These are phyloP conservation scores for Scaptomyza cyrtandrae DNA, from an alignment of 2,888 invertebrate genomes.

Conservation along the genomic window DNA sequence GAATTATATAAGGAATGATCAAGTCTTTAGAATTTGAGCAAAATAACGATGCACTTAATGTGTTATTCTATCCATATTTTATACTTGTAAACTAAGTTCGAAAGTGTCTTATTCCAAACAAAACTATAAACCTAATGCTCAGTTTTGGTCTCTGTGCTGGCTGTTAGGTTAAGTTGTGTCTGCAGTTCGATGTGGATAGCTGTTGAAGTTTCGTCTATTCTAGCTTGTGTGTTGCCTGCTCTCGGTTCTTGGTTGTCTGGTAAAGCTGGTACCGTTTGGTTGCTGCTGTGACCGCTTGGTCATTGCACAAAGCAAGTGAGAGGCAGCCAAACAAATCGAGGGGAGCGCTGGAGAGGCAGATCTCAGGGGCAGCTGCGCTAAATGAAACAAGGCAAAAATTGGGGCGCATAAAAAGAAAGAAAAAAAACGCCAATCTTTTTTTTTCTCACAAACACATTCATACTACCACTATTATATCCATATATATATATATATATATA, in stretches of 20 bases:
- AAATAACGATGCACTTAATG: too few species aligned
- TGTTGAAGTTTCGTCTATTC: conserved; percentile 29
- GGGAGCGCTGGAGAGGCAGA: neutral
- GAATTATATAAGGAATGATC: too few species aligned
- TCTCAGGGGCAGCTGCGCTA: conserved; percentile 36
- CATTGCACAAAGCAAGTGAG: conserved; percentile 29
- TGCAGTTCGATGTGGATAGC: conserved; percentile 1
- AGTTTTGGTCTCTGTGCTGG: neutral
- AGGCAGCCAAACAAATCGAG: neutral
- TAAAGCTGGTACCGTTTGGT: conserved; percentile 23
- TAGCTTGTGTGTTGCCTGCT: conserved; percentile 6
- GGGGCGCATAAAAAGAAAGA: conserved; percentile 28
- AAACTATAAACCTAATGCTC: neutral
- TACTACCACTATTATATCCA: neutral
- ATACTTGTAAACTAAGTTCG: too few species aligned
- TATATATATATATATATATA: conserved; percentile 3
- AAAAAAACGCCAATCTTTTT: conserved; percentile 47
- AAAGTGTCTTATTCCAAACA: neutral
- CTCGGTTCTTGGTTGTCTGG: neutral
- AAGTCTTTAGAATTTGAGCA: too few species aligned
- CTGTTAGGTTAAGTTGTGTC: neutral
- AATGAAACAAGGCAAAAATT: conserved; percentile 63
- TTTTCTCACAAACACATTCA: conserved; percentile 10
- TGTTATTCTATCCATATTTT: too few species aligned
- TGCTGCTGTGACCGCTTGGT: conserved; percentile 23